Evolutionary conservation across 53 echinoderm and acorn worm species (phyloP), one percentile per base, ranked within the genome.

Genomic region (Zoroaster sp.): DNA sequence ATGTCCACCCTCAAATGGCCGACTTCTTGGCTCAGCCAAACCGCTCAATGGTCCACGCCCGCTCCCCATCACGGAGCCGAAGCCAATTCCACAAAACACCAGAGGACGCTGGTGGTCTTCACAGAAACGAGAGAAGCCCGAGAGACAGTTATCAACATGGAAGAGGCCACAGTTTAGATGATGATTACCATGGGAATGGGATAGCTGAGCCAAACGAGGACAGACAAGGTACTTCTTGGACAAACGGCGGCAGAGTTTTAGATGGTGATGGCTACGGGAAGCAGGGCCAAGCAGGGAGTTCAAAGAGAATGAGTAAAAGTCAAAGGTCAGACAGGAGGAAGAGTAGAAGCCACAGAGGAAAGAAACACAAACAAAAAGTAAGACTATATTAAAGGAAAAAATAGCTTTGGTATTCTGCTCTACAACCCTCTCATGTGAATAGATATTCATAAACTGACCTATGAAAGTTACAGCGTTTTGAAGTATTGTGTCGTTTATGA

Each of bases 291-390:
- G 69, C 13, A 31, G 17, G 43, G 35, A 23, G 35, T 39, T 30
- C 81, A 41, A 28, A 23, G 71, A 85, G 70, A 21, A 46, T 46
- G 71, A 45, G 8, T 44, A 71, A 49, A 49, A 47, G 71, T 17
- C 49, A 70, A 3, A 70, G 71, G 51, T 71, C 85, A 3, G 41
- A 41, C 41, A 66, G 30, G 41, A 31, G 70, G 1, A 71, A 36
- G 32, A 85, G 85, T 70, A 46, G 51, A 49, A 51, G 85, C 85
- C 85, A 44, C 18, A 70, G 85, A 69, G 71, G 85, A 12, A 85
- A 71, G 71, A 85, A 85, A 46, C 70, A 71, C 85, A 69, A 32
- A 28, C 71, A 85, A 33, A 85, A 71, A 70, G 49, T 79, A 79
- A 63, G 79, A 31, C n/a, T n/a, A n/a, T n/a, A n/a, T n/a, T n/a